phyloP scores from a whole-genome alignment of 2,797 vertebrate species.

The Betta splendens region DNA sequence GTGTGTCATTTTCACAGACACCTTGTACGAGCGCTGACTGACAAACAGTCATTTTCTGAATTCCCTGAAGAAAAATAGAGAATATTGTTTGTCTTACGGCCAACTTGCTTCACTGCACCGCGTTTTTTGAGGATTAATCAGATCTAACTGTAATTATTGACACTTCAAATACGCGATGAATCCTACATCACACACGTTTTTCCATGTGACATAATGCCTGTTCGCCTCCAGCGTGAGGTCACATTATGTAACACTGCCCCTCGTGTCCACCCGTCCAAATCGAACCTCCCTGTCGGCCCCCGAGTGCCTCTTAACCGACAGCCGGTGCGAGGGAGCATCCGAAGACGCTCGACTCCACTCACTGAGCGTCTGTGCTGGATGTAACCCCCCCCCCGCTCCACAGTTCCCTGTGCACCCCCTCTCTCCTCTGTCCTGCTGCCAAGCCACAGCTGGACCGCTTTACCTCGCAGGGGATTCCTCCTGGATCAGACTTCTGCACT shows the following conservation, averaged over 20 bases:
- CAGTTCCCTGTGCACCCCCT: conserved; percentile 26
- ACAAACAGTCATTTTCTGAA: conserved; percentile 12
- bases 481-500: conserved; percentile 47
- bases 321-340: conserved; percentile 37
- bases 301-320: conserved; percentile 59
- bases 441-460: conserved; percentile 63
- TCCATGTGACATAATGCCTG: no score
- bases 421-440: conserved; percentile 11
- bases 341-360: conserved; percentile 54
- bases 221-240: neutral
- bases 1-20: conserved; percentile 38
- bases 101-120: conserved; percentile 4
- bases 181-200: no score
- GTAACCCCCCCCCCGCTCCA: conserved; percentile 58
- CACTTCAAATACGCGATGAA: no score
- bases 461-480: conserved; percentile 65
- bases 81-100: conserved; percentile 6
- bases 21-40: conserved; percentile 17
- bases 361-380: conserved; percentile 49
- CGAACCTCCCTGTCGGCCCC: conserved; percentile 28
- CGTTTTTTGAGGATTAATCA: no score
- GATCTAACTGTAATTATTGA: no score
- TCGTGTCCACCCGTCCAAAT: conserved; percentile 14
- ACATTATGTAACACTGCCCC: conserved; percentile 19
- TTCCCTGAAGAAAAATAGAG: conserved; percentile 12